Conservation (phyloP, 2,888 invertebrate genomes). For the Malthinus flaveolus region DNA sequence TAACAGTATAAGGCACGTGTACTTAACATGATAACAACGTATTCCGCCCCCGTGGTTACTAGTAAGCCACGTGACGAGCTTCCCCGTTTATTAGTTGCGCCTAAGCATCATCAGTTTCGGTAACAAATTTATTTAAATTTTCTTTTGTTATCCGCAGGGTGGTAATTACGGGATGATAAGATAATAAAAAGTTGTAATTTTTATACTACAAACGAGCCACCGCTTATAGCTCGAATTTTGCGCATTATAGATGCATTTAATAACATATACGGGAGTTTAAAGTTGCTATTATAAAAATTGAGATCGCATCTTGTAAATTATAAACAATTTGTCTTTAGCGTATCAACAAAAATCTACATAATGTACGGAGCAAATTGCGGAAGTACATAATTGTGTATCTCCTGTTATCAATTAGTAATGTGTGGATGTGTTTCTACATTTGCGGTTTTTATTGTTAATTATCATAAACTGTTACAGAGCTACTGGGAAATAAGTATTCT, state of each 20-base stretch:
- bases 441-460: too few relatives aligned
- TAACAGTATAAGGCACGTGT: constrained; percentile 27
- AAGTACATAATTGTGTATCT: constrained; percentile 7
- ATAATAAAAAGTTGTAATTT: constrained; percentile 9
- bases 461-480: too few relatives aligned
- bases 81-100: constrained; percentile 25
- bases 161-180: constrained; percentile 19
- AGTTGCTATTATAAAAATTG: constrained; percentile 8
- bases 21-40: constrained; percentile 32
- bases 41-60: constrained; percentile 29
- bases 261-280: constrained; percentile 1
- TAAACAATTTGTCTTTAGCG: constrained; percentile 15
- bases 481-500: too few relatives aligned
- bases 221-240: constrained; percentile 7
- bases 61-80: constrained; percentile 22
- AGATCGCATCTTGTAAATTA: constrained; percentile 16
- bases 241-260: constrained; percentile 8
- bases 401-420: constrained; percentile 2
- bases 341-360: constrained; percentile 20
- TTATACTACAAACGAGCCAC: constrained; percentile 4
- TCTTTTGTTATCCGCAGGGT: constrained; percentile 13
- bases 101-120: constrained; percentile 12
- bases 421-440: too few relatives aligned
- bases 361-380: constrained; percentile 1
- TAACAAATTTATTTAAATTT: constrained; percentile 27